These are phyloP conservation scores for Xylota sylvarum DNA, from an alignment of 2,888 invertebrate species.

Conservation along the genomic window DNA sequence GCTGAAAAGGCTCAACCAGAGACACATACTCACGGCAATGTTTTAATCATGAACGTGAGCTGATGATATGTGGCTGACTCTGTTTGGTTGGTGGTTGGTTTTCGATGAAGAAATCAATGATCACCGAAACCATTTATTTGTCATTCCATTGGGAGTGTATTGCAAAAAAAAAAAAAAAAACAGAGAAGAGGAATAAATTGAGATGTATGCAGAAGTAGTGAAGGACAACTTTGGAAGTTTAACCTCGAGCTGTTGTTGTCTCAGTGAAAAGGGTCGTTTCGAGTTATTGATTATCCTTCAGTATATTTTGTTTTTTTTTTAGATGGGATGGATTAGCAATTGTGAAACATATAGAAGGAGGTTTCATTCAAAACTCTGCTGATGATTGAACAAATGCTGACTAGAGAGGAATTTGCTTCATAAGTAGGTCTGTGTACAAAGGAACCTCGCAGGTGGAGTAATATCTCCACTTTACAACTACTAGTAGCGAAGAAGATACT, in stretches of 20 bases:
- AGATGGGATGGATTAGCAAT: no score
- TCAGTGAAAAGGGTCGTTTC: background rate
- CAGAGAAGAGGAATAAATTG: slow-evolving; percentile 9
- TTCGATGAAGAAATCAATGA: slow-evolving; percentile 27
- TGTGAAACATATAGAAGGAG: no score
- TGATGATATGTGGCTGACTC: slow-evolving; percentile 15
- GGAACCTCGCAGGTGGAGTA: no score
- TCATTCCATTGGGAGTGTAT: background rate
- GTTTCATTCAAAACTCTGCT: no score
- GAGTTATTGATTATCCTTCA: no score
- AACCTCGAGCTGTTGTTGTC: background rate
- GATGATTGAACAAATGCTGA: no score
- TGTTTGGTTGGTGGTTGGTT: background rate
- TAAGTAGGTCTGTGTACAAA: no score
- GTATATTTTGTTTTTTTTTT: no score
- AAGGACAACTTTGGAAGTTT: background rate
- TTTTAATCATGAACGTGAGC: slow-evolving; percentile 50
- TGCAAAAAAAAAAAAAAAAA: background rate
- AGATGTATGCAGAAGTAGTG: background rate
- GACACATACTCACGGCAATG: slow-evolving; percentile 51
- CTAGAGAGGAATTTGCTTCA: no score
- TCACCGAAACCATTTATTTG: slow-evolving; percentile 26
- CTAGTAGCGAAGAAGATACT: no score
- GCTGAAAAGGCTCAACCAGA: slow-evolving; percentile 29
- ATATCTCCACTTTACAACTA: no score